These are phyloP conservation scores for Crax fasciolata DNA, from an alignment of 2,797 vertebrate species.

Conservation along the genomic window DNA sequence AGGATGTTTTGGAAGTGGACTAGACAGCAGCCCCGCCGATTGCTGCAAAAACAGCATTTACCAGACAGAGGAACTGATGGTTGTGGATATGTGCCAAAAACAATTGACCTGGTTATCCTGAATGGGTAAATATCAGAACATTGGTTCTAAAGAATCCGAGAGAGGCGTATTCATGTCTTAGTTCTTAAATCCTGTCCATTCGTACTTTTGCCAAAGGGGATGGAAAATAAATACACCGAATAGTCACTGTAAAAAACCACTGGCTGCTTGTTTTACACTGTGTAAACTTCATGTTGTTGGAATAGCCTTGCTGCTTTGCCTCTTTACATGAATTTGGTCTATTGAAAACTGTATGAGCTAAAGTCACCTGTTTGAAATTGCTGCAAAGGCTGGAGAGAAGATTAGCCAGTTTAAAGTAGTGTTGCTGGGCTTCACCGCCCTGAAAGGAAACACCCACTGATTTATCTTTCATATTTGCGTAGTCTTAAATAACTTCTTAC, in stretches of 20 bases:
- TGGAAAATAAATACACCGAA: conserved; percentile 20
- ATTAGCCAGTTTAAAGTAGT: neutral
- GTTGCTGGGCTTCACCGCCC: neutral
- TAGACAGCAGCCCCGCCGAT: conserved; percentile 66
- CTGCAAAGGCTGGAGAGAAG: neutral
- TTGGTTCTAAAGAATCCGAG: neutral
- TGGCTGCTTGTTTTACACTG: neutral
- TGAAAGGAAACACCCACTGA: neutral
- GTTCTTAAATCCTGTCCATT: conserved; percentile 54
- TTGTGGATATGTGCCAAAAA: conserved; percentile 55
- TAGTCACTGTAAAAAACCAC: neutral
- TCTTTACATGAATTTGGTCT: neutral
- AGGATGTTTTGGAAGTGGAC: conserved; percentile 71
- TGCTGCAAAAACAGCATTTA: conserved; percentile 59
- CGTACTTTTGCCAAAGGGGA: conserved; percentile 39
- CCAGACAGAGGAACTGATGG: conserved; percentile 57
- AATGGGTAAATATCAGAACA: conserved; percentile 53
- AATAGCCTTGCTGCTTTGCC: neutral
- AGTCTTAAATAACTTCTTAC: neutral
- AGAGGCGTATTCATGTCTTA: conserved; percentile 40
- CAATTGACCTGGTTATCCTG: conserved; percentile 57
- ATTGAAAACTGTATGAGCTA: neutral
- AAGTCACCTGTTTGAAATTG: neutral
- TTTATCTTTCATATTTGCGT: neutral
- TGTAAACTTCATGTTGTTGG: neutral